Conservation (phyloP, 2,113 vertebrate genomes). For the Leuciscus idus region DNA sequence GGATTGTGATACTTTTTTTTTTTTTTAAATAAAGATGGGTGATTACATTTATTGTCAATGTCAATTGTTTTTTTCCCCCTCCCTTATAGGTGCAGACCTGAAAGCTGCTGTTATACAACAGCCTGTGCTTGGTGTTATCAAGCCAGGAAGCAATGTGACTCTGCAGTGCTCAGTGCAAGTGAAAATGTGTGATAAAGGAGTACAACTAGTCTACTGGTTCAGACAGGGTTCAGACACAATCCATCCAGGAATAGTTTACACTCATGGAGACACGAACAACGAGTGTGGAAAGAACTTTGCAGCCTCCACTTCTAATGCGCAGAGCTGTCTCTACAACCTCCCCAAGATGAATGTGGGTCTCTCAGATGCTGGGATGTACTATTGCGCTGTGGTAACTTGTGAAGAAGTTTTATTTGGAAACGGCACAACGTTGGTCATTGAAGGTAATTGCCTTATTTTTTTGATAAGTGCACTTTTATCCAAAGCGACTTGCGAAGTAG, state of each 20-base stretch:
- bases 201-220: constrained; percentile 16
- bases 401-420: constrained; percentile 28
- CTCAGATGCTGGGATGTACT: constrained; percentile 19
- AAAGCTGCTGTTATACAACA: not conserved
- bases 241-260: constrained; percentile 9
- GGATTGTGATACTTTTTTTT: not conserved
- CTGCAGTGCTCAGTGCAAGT: not conserved
- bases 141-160: constrained; percentile 28
- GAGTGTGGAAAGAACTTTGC: not conserved
- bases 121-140: not conserved
- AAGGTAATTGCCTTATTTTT: not conserved
- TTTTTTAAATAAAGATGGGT: not conserved
- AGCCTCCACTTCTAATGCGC: not conserved
- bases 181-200: constrained; percentile 12
- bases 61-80: too few species aligned
- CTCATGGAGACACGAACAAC: not conserved
- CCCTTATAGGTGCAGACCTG: not conserved
- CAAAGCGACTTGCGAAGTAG: not conserved
- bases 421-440: not conserved
- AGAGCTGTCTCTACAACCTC: not conserved
- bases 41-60: not conserved
- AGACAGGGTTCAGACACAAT: not conserved
- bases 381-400: constrained; percentile 11
- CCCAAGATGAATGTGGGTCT: not conserved
- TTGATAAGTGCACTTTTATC: not conserved